These are phyloP conservation scores for Heliocidaris erythrogramma DNA, from an alignment of 35 echinoderm and acorn worm genomes.

Conservation along the genomic window DNA sequence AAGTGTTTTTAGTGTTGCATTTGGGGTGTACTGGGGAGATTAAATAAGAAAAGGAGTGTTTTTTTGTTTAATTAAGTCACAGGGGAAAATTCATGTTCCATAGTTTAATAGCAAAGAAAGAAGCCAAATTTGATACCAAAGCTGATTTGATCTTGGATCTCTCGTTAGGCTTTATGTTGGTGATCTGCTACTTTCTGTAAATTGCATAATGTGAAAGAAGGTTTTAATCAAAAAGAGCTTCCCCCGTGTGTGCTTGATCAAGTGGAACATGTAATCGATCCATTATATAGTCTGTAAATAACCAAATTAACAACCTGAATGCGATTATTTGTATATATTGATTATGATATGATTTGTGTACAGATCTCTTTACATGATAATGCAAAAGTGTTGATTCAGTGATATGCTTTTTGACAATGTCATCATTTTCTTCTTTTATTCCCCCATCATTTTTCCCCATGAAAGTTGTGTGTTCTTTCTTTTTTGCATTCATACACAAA, in stretches of 20 bases:
- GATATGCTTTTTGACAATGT: neutral
- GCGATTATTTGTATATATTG: conserved; percentile 6
- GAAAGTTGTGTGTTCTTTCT: neutral
- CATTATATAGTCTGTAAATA: conserved; percentile 6
- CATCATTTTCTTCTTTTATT: too few relatives aligned
- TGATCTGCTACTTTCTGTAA: neutral
- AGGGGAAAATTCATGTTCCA: neutral
- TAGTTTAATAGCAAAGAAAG: neutral
- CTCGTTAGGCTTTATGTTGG: neutral
- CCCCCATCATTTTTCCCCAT: neutral
- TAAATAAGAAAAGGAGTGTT: neutral
- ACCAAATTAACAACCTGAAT: neutral
- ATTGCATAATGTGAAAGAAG: neutral
- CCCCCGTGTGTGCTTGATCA: neutral
- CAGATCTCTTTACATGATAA: neutral
- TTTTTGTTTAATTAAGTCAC: neutral
- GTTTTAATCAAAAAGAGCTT: neutral
- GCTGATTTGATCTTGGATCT: neutral
- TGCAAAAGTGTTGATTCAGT: neutral
- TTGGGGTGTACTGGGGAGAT: neutral
- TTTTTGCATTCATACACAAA: neutral
- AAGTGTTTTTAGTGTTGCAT: neutral
- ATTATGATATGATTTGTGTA: neutral
- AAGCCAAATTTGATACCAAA: neutral
- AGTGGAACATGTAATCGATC: neutral